A percentile compares a stretch with the other conserved stretches of the same genome.
Conservation (phyloP, 1,140 invertebrate species). For the Danaus plexippus region DNA sequence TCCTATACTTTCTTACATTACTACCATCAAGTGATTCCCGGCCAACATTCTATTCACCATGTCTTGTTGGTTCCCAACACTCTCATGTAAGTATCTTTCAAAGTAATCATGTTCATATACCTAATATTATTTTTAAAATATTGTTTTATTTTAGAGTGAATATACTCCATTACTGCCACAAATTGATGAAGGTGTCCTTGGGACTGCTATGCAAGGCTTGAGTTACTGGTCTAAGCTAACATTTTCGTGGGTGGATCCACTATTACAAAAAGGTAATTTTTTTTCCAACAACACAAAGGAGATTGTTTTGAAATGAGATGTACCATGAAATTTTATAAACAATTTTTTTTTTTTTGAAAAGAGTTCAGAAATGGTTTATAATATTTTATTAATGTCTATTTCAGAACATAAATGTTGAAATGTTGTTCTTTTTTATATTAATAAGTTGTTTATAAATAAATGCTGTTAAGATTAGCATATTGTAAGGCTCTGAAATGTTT, state of each 20-base stretch:
- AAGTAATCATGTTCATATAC: constrained; percentile 2
- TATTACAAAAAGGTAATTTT: constrained; percentile 84
- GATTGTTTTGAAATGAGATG: too few relatives aligned
- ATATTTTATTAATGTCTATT: too few relatives aligned
- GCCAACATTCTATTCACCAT: constrained; percentile 65
- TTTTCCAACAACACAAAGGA: too few relatives aligned
- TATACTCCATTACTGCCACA: constrained; percentile 74
- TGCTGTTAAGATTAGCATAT: too few relatives aligned
- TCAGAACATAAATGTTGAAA: too few relatives aligned
- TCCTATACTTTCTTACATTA: constrained; percentile 76
- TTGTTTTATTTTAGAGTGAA: constrained; percentile 59
- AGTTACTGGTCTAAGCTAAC: constrained; percentile 81
- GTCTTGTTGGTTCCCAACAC: constrained; percentile 69
- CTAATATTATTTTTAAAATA: constrained; percentile 3
- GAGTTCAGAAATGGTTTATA: too few relatives aligned
- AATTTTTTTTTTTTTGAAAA: too few relatives aligned
- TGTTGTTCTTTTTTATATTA: too few relatives aligned
- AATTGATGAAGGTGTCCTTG: constrained; percentile 76
- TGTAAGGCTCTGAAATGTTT: too few relatives aligned
- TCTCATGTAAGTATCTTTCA: constrained; percentile 62
- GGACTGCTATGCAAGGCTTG: constrained; percentile 84
- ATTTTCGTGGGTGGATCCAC: constrained; percentile 90
- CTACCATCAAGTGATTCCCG: constrained; percentile 72
- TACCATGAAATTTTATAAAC: too few relatives aligned
- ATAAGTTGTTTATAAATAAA: too few relatives aligned